phyloP scores from a whole-genome alignment of 2,888 invertebrate genomes.

The Augiades crinisus region DNA sequence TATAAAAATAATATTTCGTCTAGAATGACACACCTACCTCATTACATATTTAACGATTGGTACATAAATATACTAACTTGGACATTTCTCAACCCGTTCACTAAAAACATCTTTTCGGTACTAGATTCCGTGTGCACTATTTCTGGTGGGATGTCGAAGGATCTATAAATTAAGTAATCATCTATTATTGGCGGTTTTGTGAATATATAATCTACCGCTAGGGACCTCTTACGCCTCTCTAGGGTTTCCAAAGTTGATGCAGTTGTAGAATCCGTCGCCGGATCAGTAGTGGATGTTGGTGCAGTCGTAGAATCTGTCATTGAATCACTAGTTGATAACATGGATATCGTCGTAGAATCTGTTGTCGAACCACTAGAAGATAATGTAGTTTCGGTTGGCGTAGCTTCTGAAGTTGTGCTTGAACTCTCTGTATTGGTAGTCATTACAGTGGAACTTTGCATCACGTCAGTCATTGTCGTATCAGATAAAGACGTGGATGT shows the following conservation, averaged over 20 bases:
- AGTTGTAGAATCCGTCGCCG: constrained; percentile 28
- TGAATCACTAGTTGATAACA: constrained; percentile 4
- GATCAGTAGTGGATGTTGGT: constrained; percentile 22
- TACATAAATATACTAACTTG: constrained; percentile 66
- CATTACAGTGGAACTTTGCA: constrained; percentile 15
- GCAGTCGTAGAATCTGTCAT: constrained; percentile 31
- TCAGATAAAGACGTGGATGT: constrained; percentile 14
- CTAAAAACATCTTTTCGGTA: constrained; percentile 60
- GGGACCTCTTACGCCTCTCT: constrained; percentile 63
- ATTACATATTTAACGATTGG: background rate
- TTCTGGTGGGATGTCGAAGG: constrained; percentile 58
- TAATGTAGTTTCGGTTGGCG: constrained; percentile 28
- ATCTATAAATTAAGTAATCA: constrained; percentile 60
- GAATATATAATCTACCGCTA: constrained; percentile 63
- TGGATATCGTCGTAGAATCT: constrained; percentile 33
- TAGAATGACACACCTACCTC: background rate
- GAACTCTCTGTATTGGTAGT: background rate
- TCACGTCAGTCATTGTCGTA: constrained; percentile 4
- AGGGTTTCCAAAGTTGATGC: constrained; percentile 54
- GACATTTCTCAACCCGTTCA: constrained; percentile 66
- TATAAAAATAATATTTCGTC: constrained; percentile 15
- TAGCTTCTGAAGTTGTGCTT: constrained; percentile 19
- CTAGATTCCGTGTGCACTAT: constrained; percentile 43
- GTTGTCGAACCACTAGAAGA: no score
- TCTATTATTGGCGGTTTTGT: constrained; percentile 63